Base-by-base conservation (phyloP, 35 echinoderm and acorn worm genomes). In the Patiria miniata region DNA sequence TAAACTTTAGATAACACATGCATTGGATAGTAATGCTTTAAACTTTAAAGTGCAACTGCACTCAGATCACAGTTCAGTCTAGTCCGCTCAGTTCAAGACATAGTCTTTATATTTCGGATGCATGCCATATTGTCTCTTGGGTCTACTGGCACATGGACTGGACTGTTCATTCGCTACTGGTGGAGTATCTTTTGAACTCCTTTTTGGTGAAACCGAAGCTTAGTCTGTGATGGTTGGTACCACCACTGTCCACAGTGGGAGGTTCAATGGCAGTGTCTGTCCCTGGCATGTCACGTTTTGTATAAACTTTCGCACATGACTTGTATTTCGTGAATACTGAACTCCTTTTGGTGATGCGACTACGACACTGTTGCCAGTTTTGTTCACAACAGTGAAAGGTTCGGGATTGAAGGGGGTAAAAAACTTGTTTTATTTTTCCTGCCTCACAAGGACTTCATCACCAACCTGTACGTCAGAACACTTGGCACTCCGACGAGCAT, bases 41-140 rank as follows among this genome's bases (percentile, higher is more conserved):
- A n/a, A 12, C 42, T 47, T 47, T 47, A 4, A 12, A 47, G 42
- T 47, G 42, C 12, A 4, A 47, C 4, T 47, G 42, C 42, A 47
- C 42, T 47, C 42, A 47, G 42, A 6, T 78, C 61, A 69, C 19
- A 23, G 61, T 69, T 69, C 61, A 30, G 61, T 69, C 56, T 23
- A 59, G 61, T 69, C 33, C 61, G 28, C 28, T 69, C 61, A 69
- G 61, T 69, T 29, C 9, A 69, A 28, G 10, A 69, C 61, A 69
- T 34, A 69, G 61, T 69, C 61, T 69, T 69, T 69, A 23, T 69
- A 69, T 69, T 69, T 69, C 17, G 23, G 61, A 69, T 21, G 61
- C 61, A 69, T 69, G 61, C 61, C 61, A 69, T 34, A 69, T 34
- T 69, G 61, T 69, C 61, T 69, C 33, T 69, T 69, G 61, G 61